Base-by-base conservation (phyloP, 2,113 vertebrate species). In the Catharus minimus region DNA sequence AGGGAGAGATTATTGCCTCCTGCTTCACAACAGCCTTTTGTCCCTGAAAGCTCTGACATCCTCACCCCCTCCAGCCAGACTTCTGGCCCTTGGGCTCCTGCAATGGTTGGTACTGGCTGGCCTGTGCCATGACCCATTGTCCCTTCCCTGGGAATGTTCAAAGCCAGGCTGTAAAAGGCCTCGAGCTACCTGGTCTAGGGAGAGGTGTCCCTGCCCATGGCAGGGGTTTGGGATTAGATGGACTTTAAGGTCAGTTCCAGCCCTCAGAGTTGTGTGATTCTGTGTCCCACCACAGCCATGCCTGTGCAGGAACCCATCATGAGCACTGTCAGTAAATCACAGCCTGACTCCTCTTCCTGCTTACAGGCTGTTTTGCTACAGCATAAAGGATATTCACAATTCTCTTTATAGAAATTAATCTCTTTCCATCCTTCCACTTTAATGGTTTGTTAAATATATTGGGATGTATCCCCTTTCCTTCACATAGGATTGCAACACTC, bases 81-180 rank as follows among this genome's bases (percentile, higher is more conserved):
- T 72, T 73, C 36, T 30, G 32, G 15, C 38, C 61, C 27, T 20
- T 53, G 38, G 36, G 13, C 18, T 58, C 21, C 33, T 76, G 57
- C 26, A 89, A 32, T 24, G 53, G 23, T 33, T 72, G 41, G 20
- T 75, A 8, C 49, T 4, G 7, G 10, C 19, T 80, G 33, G 28
- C 36, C 21, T 2, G 0, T 4, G 4, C 56, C 24, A 26, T 2
- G 39, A 61, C 24, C 9, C 24, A 13, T 20, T 61, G 15, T 9
- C 17, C 21, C 33, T 16, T 47, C 30, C 39, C 55, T 61, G 30
- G 14, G 12, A 68, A 10, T 15, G 14, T 22, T 74, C n/a, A 60
- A 60, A 28, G 23, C 33, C 68, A 33, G 11, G 19, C 1, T 74
- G 60, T 68, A 30, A 7, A 33, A 67, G 23, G 30, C 53, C 13